Evolutionary conservation across 2,797 vertebrate species (phyloP).

Genomic region (Ispidina picta): DNA sequence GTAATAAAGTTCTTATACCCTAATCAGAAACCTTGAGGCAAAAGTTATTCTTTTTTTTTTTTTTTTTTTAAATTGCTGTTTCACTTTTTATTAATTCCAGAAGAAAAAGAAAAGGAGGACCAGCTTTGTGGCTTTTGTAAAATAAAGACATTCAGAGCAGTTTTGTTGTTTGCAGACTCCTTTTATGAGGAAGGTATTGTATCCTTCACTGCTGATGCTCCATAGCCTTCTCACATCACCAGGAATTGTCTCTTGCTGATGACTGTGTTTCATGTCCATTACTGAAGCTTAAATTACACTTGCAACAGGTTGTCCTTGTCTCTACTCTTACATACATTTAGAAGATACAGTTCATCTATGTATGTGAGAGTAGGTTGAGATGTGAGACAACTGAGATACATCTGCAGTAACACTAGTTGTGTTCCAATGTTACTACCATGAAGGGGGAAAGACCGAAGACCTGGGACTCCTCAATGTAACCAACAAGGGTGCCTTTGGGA

Average conservation of each 20-base stretch:
- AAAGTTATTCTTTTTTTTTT: neutral
- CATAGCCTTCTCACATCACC: fast-evolving
- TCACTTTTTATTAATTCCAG: neutral
- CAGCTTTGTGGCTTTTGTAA: neutral
- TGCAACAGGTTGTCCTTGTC: neutral
- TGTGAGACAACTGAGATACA: neutral
- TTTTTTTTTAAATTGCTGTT: neutral
- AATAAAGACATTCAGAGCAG: neutral
- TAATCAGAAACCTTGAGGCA: conserved; percentile 21
- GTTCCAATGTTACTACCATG: neutral
- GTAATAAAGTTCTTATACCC: neutral
- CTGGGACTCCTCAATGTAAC: fast-evolving
- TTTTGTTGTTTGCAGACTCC: neutral
- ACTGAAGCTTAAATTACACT: neutral
- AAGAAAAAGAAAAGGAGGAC: neutral
- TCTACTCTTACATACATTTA: neutral
- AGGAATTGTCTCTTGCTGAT: neutral
- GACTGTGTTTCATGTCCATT: neutral
- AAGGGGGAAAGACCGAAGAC: neutral
- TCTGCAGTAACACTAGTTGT: neutral
- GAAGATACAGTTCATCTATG: neutral
- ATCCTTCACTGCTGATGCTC: neutral
- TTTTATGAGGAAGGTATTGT: neutral
- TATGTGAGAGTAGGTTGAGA: neutral
- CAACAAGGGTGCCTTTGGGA: fast-evolving